Conservation (phyloP, 2,888 invertebrate species). For the Colletes collaris region DNA sequence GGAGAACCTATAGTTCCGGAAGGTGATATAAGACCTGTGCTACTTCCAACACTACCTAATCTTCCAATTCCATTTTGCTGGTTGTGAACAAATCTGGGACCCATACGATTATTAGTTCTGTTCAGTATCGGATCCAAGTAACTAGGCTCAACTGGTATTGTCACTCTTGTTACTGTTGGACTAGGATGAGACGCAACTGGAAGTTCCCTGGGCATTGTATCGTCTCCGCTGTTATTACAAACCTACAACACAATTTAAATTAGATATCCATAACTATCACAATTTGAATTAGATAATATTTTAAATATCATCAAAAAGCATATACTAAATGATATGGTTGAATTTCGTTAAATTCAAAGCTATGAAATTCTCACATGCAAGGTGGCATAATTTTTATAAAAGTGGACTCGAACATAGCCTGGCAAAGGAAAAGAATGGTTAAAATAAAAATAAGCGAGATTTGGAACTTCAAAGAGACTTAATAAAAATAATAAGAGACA, state of each 20-base stretch:
- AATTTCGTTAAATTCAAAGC: too few relatives aligned
- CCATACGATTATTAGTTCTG: constrained; percentile 72
- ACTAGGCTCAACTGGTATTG: constrained; percentile 82
- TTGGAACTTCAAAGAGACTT: too few relatives aligned
- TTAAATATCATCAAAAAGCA: too few relatives aligned
- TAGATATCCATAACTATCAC: constrained; percentile 3
- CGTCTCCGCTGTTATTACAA: constrained; percentile 80
- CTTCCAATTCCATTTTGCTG: constrained; percentile 79
- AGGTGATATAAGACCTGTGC: constrained; percentile 82
- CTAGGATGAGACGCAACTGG: constrained; percentile 79
- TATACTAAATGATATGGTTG: too few relatives aligned
- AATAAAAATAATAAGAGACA: too few relatives aligned
- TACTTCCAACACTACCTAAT: constrained; percentile 82
- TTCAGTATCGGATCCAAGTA: constrained; percentile 84
- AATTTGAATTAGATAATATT: background rate
- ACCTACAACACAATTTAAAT: constrained; percentile 64
- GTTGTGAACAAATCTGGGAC: constrained; percentile 74
- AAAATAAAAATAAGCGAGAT: too few relatives aligned
- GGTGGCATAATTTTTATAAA: too few relatives aligned
- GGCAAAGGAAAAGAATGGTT: too few relatives aligned
- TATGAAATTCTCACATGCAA: too few relatives aligned
- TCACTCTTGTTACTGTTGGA: constrained; percentile 82
- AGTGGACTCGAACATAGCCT: too few relatives aligned
- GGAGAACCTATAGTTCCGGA: constrained; percentile 81
- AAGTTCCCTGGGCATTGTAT: constrained; percentile 80